Evolutionary conservation across 2,888 invertebrate genomes (phyloP), one percentile per base, ranked within the genome.

Genomic region (Tetragonula carbonaria): DNA sequence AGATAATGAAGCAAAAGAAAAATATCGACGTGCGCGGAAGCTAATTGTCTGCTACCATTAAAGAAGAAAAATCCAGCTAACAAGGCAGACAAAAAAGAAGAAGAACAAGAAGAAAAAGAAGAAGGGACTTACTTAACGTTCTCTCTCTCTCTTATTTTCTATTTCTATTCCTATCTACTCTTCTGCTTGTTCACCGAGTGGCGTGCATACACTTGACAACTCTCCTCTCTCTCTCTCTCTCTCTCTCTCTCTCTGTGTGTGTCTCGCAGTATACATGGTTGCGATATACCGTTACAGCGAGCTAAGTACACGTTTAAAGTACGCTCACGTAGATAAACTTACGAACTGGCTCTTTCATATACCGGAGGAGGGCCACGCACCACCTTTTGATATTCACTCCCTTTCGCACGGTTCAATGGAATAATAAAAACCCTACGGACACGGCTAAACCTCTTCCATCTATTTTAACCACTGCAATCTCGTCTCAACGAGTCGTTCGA

Each of bases 301-400:
- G 84, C 74, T 72, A 80, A 74, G 82, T 74, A 77, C 59, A 51
- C 75, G 78, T 89, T 89, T 84, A 78, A 85, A 88, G 86, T 89
- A 86, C 82, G 84, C 80, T 89, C 89, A 88, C 89, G 89, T 89
- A 89, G 80, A 79, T 88, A 89, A 89, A 89, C 89, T 85, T 84
- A 85, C 84, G 82, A 82, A 82, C 84, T 74, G 70, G 78, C 83
- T 71, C 71, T 90, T 88, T 85, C 84, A 85, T 84, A 84, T 82
- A 85, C 76, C 74, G 65, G 45, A 45, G 45, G 2, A 83, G 80
- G 67, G 81, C 72, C 76, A 84, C 74, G 71, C 71, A 80, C 81
- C 71, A 80, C 81, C 84, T 86, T 75, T 88, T 88, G 76, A 88
- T 88, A 89, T 86, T 84, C 88, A 72, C 77, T 87, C 86, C 87